A percentile compares a stretch with the other conserved stretches of the same genome.
phyloP scores from a whole-genome alignment of 2,888 invertebrate genomes.

The Abrostola triplasia region DNA sequence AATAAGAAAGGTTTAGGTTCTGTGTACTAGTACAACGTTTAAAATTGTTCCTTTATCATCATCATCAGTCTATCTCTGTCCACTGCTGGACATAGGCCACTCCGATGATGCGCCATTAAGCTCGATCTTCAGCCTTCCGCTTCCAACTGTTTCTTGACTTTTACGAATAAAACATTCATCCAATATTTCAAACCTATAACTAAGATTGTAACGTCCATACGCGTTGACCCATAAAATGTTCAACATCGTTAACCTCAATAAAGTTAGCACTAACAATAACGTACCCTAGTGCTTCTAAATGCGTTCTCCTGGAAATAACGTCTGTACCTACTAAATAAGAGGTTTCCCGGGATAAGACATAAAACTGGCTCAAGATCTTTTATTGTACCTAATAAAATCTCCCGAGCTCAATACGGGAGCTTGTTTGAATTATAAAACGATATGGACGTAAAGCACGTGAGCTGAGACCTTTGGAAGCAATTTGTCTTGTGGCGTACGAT shows the following conservation, averaged over 20 bases:
- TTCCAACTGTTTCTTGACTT: no score
- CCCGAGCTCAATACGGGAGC: conserved; percentile 61
- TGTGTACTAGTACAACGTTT: no score
- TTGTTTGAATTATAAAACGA: conserved; percentile 51
- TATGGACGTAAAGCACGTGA: conserved; percentile 42
- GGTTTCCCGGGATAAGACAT: conserved; percentile 38
- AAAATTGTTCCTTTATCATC: no score
- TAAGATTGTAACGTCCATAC: background rate
- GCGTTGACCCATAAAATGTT: background rate
- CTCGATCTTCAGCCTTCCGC: no score
- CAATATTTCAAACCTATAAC: background rate
- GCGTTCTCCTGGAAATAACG: conserved; percentile 57
- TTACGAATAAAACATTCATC: no score
- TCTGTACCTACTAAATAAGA: conserved; percentile 58
- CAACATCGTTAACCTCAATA: conserved; percentile 7
- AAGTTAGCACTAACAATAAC: conserved; percentile 11
- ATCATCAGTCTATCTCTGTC: no score
- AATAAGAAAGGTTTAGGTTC: no score
- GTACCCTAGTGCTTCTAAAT: conserved; percentile 26
- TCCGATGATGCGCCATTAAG: no score
- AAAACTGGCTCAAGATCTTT: conserved; percentile 57
- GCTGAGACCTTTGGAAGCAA: conserved; percentile 60
- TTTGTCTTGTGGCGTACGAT: conserved; percentile 69
- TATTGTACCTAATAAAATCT: conserved; percentile 74
- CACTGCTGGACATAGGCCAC: no score